Evolutionary conservation across 2,113 vertebrate species (phyloP).

Genomic region (Osmerus mordax): DNA sequence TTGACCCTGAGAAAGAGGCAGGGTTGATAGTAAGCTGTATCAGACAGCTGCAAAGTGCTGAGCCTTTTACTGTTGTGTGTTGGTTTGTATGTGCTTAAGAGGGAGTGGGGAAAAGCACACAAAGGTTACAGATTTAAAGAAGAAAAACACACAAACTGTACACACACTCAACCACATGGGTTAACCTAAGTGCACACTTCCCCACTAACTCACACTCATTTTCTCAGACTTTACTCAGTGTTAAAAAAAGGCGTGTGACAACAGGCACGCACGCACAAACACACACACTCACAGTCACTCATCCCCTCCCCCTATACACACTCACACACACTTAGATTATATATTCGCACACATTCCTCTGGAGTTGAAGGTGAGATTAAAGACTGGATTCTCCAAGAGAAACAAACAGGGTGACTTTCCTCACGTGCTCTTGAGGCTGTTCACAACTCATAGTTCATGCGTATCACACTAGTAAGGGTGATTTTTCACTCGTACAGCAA

Average conservation of each 20-base stretch:
- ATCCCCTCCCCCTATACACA: no score
- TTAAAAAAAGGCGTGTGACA: neutral
- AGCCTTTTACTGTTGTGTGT: neutral
- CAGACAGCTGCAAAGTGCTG: neutral
- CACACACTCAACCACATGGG: neutral
- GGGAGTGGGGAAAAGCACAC: conserved; percentile 2
- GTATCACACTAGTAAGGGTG: conserved; percentile 22
- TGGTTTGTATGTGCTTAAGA: conserved; percentile 14
- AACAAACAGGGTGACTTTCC: neutral
- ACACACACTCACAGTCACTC: neutral
- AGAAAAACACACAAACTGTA: neutral
- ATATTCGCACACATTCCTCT: neutral
- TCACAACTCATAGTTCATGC: conserved; percentile 12
- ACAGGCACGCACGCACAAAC: neutral
- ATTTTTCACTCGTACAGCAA: conserved; percentile 20
- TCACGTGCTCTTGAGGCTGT: neutral
- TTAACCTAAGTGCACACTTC: no score
- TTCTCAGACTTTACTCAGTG: no score
- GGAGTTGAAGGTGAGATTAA: neutral
- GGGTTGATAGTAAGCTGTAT: neutral
- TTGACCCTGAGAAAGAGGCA: conserved; percentile 4
- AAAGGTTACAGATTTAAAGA: neutral
- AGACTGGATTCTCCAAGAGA: neutral
- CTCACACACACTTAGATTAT: neutral
- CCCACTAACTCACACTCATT: no score